Percentiles rank a stretch among this genome's conserved stretches.
Conservation (phyloP, 1,140 invertebrate species). For the Drosophila dunni region DNA sequence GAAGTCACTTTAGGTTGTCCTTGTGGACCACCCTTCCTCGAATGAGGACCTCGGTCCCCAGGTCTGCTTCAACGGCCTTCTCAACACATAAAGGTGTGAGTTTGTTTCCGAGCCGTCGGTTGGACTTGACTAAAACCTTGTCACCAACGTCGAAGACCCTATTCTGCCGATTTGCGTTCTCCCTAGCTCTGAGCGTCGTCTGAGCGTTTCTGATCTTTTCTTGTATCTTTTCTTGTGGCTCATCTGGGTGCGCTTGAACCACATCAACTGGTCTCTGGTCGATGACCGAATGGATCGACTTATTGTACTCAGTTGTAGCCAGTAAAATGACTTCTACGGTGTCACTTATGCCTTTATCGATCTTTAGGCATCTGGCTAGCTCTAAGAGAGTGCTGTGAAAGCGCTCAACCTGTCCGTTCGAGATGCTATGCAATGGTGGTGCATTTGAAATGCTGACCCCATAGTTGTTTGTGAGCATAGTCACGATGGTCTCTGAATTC, state of each 20-base stretch:
- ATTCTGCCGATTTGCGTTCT: constrained; percentile 33
- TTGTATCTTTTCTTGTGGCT: too few species aligned
- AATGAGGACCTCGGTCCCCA: too few species aligned
- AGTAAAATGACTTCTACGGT: not conserved
- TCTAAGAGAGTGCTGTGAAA: too few species aligned
- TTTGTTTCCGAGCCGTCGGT: constrained; percentile 19
- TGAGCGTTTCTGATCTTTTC: too few species aligned
- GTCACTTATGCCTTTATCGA: too few species aligned
- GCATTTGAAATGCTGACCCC: not conserved
- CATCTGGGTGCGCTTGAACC: not conserved
- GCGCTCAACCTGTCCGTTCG: too few species aligned
- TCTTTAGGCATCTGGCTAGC: too few species aligned
- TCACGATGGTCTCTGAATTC: not conserved
- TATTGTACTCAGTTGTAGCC: not conserved
- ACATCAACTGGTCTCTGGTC: not conserved
- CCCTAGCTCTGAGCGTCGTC: not conserved
- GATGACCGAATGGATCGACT: constrained; percentile 3
- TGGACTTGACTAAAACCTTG: constrained; percentile 33
- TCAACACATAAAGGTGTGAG: not conserved
- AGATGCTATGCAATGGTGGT: not conserved
- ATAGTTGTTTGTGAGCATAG: not conserved
- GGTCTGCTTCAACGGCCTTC: too few species aligned
- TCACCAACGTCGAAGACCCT: constrained; percentile 19
- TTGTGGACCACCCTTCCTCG: not conserved
- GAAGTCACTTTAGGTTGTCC: not conserved